Evolutionary conservation across 2,797 vertebrate species (phyloP), one percentile per base, ranked within the genome.

Genomic region (Melanotaenia maccullochi): DNA sequence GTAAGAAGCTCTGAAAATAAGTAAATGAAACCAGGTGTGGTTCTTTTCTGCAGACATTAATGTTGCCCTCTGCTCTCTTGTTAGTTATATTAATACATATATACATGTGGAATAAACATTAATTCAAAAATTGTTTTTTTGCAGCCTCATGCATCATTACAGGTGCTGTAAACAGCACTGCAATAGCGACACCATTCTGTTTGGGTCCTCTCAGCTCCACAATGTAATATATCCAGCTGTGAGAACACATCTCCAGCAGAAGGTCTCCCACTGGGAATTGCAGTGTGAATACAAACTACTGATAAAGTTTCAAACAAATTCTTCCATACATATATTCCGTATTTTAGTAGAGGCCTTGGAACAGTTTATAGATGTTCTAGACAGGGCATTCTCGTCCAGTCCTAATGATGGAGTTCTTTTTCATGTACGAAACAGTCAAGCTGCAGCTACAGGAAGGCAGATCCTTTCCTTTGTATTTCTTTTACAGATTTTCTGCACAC

Each of bases 351-450:
- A 18, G 40, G 40, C 38, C 16, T 18, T 44, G 14, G 40, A 16
- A 16, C 13, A 18, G 16, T 18, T 42, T 2, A 18, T 16, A 51
- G 12, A 22, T 24, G 32, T 22, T 16, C 16, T 25, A 24, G 49
- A 52, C 2, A 13, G n/a, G 35, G 33, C 18, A 18, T 9, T 8
- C 24, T 60, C 58, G 24, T 25, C 16, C 16, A 28, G 38, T 30
- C 60, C 24, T 20, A 8, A 36, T 57, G 54, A 67, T 42, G 52
- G 52, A 66, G 38, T 18, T 30, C 3, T 42, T 56, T 66, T 42
- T 25, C 35, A 28, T 16, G 30, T n/a, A 14, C 28, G 25, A 55
- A 40, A 54, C 18, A 3, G 28, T 35, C n/a, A 47, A 0, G 24
- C 14, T 8, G 28, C 38, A 32, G 35, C 25, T 30, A 16, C 25